A percentile compares a stretch with the other conserved stretches of the same genome.
Conservation (phyloP, 1,140 invertebrate genomes). For the Kradibia gibbosae region DNA sequence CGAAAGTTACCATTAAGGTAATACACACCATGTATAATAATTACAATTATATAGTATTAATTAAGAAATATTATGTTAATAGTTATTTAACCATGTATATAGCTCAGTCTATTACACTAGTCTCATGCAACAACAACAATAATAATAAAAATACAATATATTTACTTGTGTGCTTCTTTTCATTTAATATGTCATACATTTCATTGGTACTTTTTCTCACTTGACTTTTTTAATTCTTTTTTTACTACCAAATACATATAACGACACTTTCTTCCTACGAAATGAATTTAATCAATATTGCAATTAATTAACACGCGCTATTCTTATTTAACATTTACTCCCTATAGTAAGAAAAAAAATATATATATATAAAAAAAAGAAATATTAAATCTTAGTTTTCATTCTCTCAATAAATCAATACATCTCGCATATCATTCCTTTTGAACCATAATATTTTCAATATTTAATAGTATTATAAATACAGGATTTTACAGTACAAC, state of each 20-base stretch:
- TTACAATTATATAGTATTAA: constrained; percentile 67
- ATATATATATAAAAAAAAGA: constrained; percentile 32
- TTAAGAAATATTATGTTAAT: constrained; percentile 69
- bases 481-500: constrained; percentile 56
- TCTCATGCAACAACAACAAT: constrained; percentile 71
- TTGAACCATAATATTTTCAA: constrained; percentile 50
- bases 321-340: constrained; percentile 36
- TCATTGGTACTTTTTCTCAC: constrained; percentile 49
- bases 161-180: constrained; percentile 55
- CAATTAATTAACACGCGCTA: constrained; percentile 51
- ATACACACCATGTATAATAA: constrained; percentile 68
- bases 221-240: constrained; percentile 38
- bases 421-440: constrained; percentile 26
- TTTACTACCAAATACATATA: constrained; percentile 38
- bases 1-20: constrained; percentile 68
- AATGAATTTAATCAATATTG: constrained; percentile 54
- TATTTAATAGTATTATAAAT: constrained; percentile 60
- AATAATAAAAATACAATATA: constrained; percentile 71
- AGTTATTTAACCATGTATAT: constrained; percentile 67
- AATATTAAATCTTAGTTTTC: constrained; percentile 37
- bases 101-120: constrained; percentile 70
- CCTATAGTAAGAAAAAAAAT: background rate
- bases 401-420: constrained; percentile 32
- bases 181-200: constrained; percentile 29
- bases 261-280: constrained; percentile 16